Percentiles rank a stretch among this genome's conserved stretches.
These are phyloP conservation scores for Eudasyphora cyanicolor DNA, from an alignment of 2,888 invertebrate genomes.

Conservation along the genomic window DNA sequence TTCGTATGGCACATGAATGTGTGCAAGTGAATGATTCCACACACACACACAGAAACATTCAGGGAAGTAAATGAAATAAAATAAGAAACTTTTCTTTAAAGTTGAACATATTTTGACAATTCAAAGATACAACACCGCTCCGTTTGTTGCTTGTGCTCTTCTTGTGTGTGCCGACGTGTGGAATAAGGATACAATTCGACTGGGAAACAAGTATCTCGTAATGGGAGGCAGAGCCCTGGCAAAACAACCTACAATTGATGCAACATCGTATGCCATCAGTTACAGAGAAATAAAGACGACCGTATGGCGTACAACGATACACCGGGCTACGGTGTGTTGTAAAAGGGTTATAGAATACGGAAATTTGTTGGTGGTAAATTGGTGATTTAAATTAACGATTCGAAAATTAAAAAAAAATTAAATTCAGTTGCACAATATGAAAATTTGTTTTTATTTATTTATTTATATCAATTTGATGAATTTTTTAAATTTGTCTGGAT, in stretches of 20 bases:
- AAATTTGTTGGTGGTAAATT: too few relatives aligned
- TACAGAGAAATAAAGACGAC: background rate
- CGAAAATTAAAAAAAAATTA: too few relatives aligned
- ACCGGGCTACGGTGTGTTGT: too few relatives aligned
- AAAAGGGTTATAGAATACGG: too few relatives aligned
- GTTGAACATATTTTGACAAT: slow-evolving; percentile 48
- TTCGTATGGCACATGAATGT: too few relatives aligned
- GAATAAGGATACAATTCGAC: background rate
- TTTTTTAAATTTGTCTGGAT: too few relatives aligned
- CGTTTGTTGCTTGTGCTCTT: background rate
- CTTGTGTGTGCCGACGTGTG: background rate
- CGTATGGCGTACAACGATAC: too few relatives aligned
- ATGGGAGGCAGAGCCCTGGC: background rate
- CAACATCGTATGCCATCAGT: background rate
- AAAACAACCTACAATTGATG: background rate
- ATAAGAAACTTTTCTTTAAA: slow-evolving; percentile 25
- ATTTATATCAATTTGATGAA: too few relatives aligned
- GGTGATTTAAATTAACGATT: too few relatives aligned
- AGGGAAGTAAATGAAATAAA: background rate
- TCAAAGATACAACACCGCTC: slow-evolving; percentile 25
- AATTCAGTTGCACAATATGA: too few relatives aligned
- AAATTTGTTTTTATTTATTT: too few relatives aligned
- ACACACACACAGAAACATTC: background rate
- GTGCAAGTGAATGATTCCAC: background rate
- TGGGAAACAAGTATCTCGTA: background rate